Conservation (phyloP, 2,888 invertebrate genomes). For the Apocheima hispidaria region DNA sequence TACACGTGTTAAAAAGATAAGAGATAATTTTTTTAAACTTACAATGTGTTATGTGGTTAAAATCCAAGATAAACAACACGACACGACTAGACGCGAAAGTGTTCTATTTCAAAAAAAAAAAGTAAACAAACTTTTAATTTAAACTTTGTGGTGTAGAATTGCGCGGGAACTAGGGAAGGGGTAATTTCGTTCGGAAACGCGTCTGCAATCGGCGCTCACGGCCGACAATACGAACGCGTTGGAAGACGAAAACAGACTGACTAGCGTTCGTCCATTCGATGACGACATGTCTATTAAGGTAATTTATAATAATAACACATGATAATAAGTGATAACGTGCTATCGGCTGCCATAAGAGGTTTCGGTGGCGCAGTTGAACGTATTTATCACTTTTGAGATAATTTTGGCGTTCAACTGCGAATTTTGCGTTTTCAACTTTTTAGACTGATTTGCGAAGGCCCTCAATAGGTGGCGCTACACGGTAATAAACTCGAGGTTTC, state of each 20-base stretch:
- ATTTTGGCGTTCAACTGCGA: background rate
- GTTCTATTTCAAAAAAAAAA: constrained; percentile 7
- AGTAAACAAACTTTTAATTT: constrained; percentile 18
- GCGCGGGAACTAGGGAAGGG: constrained; percentile 21
- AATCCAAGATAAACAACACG: constrained; percentile 23
- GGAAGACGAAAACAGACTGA: constrained; percentile 23
- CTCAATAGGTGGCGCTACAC: constrained; percentile 10
- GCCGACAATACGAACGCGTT: constrained; percentile 8
- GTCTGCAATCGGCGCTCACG: background rate
- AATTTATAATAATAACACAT: constrained; percentile 28
- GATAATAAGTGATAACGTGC: constrained; percentile 40
- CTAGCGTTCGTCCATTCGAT: constrained; percentile 17
- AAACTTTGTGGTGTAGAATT: constrained; percentile 18
- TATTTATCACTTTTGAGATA: constrained; percentile 26
- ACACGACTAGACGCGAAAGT: constrained; percentile 9
- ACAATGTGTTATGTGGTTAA: constrained; percentile 6
- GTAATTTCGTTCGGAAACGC: constrained; percentile 7
- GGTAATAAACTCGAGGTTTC: background rate
- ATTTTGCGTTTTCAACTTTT: constrained; percentile 2
- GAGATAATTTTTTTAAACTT: constrained; percentile 7
- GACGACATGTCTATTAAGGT: constrained; percentile 28
- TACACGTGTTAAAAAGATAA: constrained; percentile 2
- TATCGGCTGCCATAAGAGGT: constrained; percentile 33
- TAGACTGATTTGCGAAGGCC: background rate
- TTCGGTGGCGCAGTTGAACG: constrained; percentile 22